These are phyloP conservation scores for Pollachius pollachius DNA, from an alignment of 2,113 vertebrate species.

Conservation along the genomic window DNA sequence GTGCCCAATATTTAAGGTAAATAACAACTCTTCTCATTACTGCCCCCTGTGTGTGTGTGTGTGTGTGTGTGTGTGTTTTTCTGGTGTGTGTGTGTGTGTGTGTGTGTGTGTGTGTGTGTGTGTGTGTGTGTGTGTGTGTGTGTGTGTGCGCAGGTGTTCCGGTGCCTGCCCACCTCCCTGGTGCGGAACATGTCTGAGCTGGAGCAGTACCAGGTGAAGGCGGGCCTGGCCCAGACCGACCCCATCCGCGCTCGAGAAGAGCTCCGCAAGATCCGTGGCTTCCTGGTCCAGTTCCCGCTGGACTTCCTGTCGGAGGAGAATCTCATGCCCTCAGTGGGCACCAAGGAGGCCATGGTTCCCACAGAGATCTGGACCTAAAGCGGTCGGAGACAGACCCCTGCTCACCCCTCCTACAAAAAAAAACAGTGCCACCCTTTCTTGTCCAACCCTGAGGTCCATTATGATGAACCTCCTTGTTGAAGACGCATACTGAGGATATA, in stretches of 20 bases:
- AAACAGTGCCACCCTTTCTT: too few relatives aligned
- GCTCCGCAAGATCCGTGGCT: slow-evolving; percentile 90
- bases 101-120: neutral
- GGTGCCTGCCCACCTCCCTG: slow-evolving; percentile 90
- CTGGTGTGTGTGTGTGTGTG: neutral
- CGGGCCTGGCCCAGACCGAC: slow-evolving; percentile 81
- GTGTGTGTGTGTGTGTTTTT: neutral
- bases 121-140: slow-evolving; percentile 8
- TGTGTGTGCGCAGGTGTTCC: slow-evolving; percentile 82
- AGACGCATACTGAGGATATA: too few relatives aligned
- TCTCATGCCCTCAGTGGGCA: slow-evolving; percentile 91
- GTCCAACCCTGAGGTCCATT: too few relatives aligned
- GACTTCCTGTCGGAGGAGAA: slow-evolving; percentile 91
- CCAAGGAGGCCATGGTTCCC: slow-evolving; percentile 94
- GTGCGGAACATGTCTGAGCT: slow-evolving; percentile 89
- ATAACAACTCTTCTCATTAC: too few relatives aligned
- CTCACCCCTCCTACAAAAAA: slow-evolving; percentile 24
- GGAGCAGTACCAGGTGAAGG: slow-evolving; percentile 82
- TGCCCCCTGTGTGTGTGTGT: neutral
- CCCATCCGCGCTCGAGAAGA: slow-evolving; percentile 82
- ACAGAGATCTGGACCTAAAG: slow-evolving; percentile 94
- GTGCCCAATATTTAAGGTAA: neutral
- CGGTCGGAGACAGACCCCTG: slow-evolving; percentile 30
- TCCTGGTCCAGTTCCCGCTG: slow-evolving; percentile 96
- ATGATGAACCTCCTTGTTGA: too few relatives aligned